phyloP scores from a whole-genome alignment of 2,113 vertebrate genomes.

The Campylomormyrus numenius region DNA sequence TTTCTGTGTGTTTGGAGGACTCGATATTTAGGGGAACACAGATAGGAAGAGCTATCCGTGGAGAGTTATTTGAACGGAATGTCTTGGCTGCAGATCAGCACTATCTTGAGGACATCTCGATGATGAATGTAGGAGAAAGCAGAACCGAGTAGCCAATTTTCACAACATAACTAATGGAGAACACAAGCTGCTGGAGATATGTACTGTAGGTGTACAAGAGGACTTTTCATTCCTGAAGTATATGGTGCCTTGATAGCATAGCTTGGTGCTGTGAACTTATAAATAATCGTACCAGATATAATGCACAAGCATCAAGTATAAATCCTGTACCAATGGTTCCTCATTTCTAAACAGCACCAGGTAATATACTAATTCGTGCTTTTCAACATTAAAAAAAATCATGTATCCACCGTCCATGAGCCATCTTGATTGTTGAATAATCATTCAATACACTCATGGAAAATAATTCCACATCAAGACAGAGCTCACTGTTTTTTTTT shows the following conservation, averaged over 20 bases:
- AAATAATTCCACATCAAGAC: background rate
- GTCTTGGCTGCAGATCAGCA: conserved; percentile 15
- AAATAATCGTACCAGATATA: background rate
- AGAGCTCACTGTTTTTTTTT: background rate
- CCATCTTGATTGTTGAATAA: background rate
- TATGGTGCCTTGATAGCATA: background rate
- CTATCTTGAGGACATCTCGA: conserved; percentile 20
- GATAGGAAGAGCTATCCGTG: conserved; percentile 6
- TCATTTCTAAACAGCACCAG: background rate
- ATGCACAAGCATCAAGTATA: background rate
- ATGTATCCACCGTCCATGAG: background rate
- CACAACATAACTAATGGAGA: conserved; percentile 19
- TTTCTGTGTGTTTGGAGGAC: background rate
- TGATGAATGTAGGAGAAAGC: conserved; percentile 17
- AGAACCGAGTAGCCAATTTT: conserved; percentile 12
- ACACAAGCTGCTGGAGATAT: background rate
- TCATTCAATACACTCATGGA: background rate
- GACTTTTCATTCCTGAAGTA: background rate
- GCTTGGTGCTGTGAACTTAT: background rate
- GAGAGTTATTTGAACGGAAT: conserved; percentile 15
- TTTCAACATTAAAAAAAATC: background rate
- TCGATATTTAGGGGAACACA: background rate
- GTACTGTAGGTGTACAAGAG: background rate
- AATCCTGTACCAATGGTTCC: background rate
- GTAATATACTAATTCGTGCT: background rate